Evolutionary conservation across 2,888 invertebrate species (phyloP).

Genomic region (Drosophila multiciliata): DNA sequence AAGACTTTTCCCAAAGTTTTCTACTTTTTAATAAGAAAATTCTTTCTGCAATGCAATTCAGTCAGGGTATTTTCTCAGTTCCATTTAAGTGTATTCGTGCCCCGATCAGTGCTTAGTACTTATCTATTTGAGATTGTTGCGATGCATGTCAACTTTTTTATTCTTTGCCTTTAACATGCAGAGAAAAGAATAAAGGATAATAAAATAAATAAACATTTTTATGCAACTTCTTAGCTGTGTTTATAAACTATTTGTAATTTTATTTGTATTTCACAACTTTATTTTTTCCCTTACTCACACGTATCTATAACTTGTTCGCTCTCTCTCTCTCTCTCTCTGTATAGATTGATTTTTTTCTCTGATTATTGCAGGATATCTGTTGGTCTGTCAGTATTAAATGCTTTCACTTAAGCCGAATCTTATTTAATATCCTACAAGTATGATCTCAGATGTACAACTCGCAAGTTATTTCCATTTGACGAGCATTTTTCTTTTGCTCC

Average conservation of each 20-base stretch:
- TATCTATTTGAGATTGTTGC: slow-evolving; percentile 23
- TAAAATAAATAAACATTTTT: neutral
- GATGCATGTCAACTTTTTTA: neutral
- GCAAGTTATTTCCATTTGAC: slow-evolving; percentile 7
- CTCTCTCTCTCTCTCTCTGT: neutral
- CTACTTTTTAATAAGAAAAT: slow-evolving; percentile 72
- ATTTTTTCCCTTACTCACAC: neutral
- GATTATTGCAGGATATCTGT: neutral
- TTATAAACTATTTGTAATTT: neutral
- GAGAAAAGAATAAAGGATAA: neutral
- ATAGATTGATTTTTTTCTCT: neutral
- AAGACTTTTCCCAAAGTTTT: slow-evolving; percentile 46
- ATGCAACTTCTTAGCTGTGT: neutral
- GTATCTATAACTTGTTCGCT: neutral
- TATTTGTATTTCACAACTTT: neutral
- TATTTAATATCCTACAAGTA: slow-evolving; percentile 10
- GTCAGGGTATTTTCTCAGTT: slow-evolving; percentile 31
- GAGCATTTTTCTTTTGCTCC: slow-evolving; percentile 2
- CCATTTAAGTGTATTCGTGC: slow-evolving; percentile 21
- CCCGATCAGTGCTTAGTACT: slow-evolving; percentile 30
- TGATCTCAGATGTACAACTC: slow-evolving; percentile 8
- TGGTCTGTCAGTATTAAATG: neutral
- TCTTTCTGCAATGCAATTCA: slow-evolving; percentile 53
- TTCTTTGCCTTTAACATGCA: neutral
- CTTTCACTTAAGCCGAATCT: slow-evolving; percentile 1